These are phyloP conservation scores for Gymnothorax reevesii DNA, from an alignment of 2,797 vertebrate genomes.

Conservation along the genomic window DNA sequence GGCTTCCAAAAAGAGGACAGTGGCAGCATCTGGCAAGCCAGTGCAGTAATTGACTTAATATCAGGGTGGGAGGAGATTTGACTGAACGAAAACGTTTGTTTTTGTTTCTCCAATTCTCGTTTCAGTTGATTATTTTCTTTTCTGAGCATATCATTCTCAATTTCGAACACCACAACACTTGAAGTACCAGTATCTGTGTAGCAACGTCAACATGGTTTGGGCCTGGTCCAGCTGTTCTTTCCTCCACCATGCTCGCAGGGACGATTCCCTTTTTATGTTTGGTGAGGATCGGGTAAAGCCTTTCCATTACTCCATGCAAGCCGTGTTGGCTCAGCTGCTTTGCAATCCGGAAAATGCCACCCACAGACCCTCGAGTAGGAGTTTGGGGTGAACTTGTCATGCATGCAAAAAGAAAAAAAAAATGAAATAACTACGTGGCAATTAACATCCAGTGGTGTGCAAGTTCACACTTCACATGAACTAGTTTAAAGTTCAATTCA, in stretches of 20 bases:
- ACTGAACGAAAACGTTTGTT: conserved; percentile 29
- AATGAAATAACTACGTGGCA: too few relatives aligned
- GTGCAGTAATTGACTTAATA: conserved; percentile 4
- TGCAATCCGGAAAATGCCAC: conserved; percentile 39
- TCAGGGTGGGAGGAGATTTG: conserved; percentile 23
- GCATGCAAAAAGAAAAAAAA: conserved; percentile 20
- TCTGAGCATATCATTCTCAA: conserved; percentile 27
- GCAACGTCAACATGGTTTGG: neutral
- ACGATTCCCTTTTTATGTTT: conserved; percentile 25
- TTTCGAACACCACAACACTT: conserved; percentile 14
- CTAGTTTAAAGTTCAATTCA: too few relatives aligned
- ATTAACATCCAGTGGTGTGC: too few relatives aligned
- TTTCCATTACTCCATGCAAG: conserved; percentile 33
- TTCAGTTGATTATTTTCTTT: conserved; percentile 23
- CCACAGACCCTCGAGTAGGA: conserved; percentile 29
- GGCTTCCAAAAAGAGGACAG: conserved; percentile 37
- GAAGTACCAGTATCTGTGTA: conserved; percentile 9
- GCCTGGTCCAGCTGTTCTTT: too few relatives aligned
- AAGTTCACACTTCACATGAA: too few relatives aligned
- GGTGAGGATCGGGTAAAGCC: conserved; percentile 20
- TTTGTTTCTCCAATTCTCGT: conserved; percentile 9
- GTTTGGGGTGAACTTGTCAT: conserved; percentile 28
- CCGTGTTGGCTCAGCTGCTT: conserved; percentile 26
- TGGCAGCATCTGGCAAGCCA: conserved; percentile 26
- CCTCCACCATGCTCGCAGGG: conserved; percentile 6